phyloP scores from a whole-genome alignment of 1,140 invertebrate genomes.

The Bombus soroeensis region DNA sequence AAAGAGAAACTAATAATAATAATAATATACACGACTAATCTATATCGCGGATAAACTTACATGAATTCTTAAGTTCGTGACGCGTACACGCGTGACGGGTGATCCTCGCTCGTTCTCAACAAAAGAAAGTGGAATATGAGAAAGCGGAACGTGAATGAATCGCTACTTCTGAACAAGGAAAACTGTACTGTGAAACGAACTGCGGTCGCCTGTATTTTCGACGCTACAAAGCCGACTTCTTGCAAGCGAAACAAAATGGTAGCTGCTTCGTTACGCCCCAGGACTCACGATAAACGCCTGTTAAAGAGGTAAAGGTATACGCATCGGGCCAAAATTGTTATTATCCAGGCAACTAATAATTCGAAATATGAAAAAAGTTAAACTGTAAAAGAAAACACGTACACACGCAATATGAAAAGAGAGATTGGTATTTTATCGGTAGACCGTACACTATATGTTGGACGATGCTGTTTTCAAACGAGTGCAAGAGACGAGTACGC shows the following conservation, averaged over 20 bases:
- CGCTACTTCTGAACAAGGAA: not conserved
- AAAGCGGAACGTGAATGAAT: not conserved
- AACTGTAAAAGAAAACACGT: no score
- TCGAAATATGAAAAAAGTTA: not conserved
- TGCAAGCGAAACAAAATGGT: slow-evolving; percentile 76
- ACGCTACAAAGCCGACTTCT: slow-evolving; percentile 32
- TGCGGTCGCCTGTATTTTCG: slow-evolving; percentile 45
- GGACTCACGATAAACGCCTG: slow-evolving; percentile 31
- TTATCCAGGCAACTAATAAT: not conserved
- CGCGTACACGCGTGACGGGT: slow-evolving; percentile 28
- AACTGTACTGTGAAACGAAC: slow-evolving; percentile 11
- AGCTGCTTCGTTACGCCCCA: slow-evolving; percentile 71
- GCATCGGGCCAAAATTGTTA: slow-evolving; percentile 16
- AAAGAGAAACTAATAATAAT: slow-evolving; percentile 37
- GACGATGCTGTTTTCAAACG: not conserved
- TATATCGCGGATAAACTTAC: slow-evolving; percentile 35
- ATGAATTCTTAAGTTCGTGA: slow-evolving; percentile 57
- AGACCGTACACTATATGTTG: not conserved
- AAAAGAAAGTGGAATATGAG: not conserved
- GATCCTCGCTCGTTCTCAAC: slow-evolving; percentile 45
- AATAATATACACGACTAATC: slow-evolving; percentile 36
- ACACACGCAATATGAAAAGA: not conserved
- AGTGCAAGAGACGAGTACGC: not conserved
- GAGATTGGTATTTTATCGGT: not conserved
- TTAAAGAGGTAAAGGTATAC: not conserved